phyloP scores from a whole-genome alignment of 2,888 invertebrate species.

The Nebria salina region DNA sequence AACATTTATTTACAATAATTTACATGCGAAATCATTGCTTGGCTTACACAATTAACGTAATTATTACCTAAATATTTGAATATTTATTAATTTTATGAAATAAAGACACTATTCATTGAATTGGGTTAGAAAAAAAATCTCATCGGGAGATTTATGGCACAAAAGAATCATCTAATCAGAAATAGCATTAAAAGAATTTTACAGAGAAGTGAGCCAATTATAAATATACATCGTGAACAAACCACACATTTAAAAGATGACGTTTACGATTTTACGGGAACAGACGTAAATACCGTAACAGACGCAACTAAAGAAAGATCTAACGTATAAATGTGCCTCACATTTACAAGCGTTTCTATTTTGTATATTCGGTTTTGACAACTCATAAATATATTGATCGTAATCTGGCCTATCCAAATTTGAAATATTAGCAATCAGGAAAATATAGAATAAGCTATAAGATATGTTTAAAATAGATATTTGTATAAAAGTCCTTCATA shows the following conservation, averaged over 20 bases:
- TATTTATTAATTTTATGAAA: too few relatives aligned
- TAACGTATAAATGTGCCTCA: background rate
- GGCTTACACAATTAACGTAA: too few relatives aligned
- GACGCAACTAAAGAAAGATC: background rate
- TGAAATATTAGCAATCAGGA: background rate
- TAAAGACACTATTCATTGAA: too few relatives aligned
- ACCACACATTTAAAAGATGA: background rate
- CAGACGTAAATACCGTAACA: background rate
- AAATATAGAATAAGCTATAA: background rate
- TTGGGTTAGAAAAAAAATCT: too few relatives aligned
- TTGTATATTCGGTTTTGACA: background rate
- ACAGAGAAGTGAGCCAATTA: background rate
- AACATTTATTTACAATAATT: too few relatives aligned
- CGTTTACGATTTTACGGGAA: background rate
- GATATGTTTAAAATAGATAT: background rate
- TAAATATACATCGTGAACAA: background rate
- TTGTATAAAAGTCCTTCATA: background rate
- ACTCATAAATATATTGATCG: background rate
- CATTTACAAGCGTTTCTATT: background rate
- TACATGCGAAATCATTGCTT: too few relatives aligned
- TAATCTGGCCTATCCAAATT: background rate
- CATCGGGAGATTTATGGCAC: too few relatives aligned
- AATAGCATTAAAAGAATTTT: background rate
- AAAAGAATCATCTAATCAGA: background rate
- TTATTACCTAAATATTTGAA: too few relatives aligned